Evolutionary conservation across 2,113 vertebrate species (phyloP), one percentile per base, ranked within the genome.

Genomic region (Glaucomys volans): DNA sequence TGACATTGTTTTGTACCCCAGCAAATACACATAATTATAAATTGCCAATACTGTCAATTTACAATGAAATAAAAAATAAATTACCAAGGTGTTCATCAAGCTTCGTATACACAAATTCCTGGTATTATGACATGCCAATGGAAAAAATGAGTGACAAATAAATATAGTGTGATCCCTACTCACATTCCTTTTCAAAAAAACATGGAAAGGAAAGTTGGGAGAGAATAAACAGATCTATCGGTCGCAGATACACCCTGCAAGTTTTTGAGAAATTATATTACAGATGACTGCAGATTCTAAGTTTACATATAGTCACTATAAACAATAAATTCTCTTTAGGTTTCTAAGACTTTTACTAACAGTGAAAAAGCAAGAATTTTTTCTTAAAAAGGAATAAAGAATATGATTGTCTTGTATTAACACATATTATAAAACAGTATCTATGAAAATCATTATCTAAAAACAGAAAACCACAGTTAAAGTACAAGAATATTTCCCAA

Each of bases 401-500:
- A 47, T 47, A 87, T 42, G 18, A 47, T 40, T 85, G 24, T 64
- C 22, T 75, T 80, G 77, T 17, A 94, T 62, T 83, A 87, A 94
- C 47, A 84, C 30, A 66, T 9, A 71, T 35, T 86, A 91, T 54
- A 69, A 96, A 96, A 86, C 9, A 83, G 14, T 12, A 86, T 80
- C 40, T 67, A 86, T 54, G 30, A 64, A 95, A 30, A 88, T 47
- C 42, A 57, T 82, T 74, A 86, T 57, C 57, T 87, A 95, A 93
- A 93, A 50, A n/a, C 24, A 91, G 66, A 80, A 96, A 93, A 94
- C 16, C 54, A 69, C 44, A 74, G 54, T 24, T 57, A 35, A 93
- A 85, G 67, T 52, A 67, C 1, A 94, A 91, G 20, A 90, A 11
- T 76, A 92, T 75, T 75, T 79, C 87, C 90, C 72, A 90, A 96